phyloP scores from a whole-genome alignment of 2,888 invertebrate species.

The Ellobium chinense region DNA sequence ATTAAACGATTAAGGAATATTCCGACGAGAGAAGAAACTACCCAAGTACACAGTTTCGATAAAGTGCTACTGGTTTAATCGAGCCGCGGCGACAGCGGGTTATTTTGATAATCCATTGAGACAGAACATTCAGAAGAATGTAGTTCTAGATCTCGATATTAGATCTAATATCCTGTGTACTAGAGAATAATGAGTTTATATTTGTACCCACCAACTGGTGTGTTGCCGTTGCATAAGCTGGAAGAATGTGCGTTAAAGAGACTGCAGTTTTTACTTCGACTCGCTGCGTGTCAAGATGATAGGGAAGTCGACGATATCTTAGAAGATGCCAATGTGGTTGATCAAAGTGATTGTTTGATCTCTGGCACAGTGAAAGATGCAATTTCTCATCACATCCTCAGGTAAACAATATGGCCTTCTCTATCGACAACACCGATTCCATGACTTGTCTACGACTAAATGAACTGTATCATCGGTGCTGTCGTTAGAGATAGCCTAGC shows the following conservation, averaged over 20 bases:
- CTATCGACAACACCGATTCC: too few species aligned
- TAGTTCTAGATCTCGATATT: too few species aligned
- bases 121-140: too few species aligned
- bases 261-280: conserved; percentile 59
- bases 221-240: conserved; percentile 59
- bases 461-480: too few species aligned
- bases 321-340: conserved; percentile 51
- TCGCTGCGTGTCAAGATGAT: conserved; percentile 43
- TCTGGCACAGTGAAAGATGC: conserved; percentile 68
- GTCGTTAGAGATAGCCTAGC: too few species aligned
- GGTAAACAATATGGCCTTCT: too few species aligned
- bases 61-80: neutral
- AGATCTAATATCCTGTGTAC: too few species aligned
- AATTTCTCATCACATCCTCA: conserved; percentile 74
- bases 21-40: too few species aligned
- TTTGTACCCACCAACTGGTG: conserved; percentile 60
- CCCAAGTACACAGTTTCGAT: neutral
- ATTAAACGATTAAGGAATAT: too few species aligned
- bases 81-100: conserved; percentile 15
- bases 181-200: conserved; percentile 62
- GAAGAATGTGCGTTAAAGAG: conserved; percentile 59
- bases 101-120: too few species aligned
- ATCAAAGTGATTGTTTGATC: conserved; percentile 70
- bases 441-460: too few species aligned
- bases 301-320: conserved; percentile 56